Evolutionary conservation across 2,113 vertebrate species (phyloP).

Genomic region (Jaculus jaculus): DNA sequence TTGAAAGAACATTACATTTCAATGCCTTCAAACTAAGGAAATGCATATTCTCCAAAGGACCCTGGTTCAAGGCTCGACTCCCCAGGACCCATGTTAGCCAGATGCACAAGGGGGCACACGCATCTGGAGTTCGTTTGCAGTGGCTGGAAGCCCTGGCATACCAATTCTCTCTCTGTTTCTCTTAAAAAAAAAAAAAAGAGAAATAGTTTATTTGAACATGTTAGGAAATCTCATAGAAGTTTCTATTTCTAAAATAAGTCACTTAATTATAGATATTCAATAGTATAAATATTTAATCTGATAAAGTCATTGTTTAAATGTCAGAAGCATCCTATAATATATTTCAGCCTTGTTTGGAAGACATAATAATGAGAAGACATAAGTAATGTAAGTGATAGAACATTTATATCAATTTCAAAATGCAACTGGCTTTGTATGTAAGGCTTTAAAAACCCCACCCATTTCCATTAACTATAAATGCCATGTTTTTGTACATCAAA

Average conservation of each 20-base stretch:
- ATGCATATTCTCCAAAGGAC: not conserved
- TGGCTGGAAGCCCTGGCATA: too few relatives aligned
- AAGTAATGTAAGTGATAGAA: constrained; percentile 11
- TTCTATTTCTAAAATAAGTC: not conserved
- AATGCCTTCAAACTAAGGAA: not conserved
- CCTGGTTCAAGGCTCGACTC: too few relatives aligned
- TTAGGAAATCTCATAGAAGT: not conserved
- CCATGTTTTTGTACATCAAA: constrained; percentile 21
- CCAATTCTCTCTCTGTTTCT: too few relatives aligned
- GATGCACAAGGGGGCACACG: too few relatives aligned
- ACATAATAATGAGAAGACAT: not conserved
- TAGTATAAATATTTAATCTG: not conserved
- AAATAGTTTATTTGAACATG: not conserved
- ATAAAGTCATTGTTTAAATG: not conserved
- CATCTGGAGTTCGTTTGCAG: too few relatives aligned
- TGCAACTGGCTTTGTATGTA: not conserved
- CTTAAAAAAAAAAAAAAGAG: too few relatives aligned
- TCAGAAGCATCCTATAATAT: not conserved
- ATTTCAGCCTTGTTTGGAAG: not conserved
- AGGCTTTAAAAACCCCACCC: not conserved
- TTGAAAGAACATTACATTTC: not conserved
- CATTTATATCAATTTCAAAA: not conserved
- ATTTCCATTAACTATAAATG: constrained; percentile 48
- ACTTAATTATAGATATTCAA: not conserved
- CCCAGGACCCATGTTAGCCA: too few relatives aligned